phyloP scores from a whole-genome alignment of 2,888 invertebrate species.

The Melinopterus prodromus region DNA sequence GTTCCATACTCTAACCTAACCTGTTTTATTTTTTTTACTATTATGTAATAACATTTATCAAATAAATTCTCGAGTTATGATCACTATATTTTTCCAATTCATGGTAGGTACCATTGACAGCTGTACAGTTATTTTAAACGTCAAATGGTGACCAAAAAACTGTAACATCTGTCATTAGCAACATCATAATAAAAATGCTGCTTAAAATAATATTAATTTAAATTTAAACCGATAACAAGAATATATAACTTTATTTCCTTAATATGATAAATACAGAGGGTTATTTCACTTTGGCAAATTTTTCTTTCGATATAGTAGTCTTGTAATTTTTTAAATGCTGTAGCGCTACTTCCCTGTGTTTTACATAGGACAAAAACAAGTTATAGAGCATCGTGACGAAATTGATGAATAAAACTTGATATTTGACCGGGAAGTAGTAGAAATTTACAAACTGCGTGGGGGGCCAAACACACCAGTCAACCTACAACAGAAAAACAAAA shows the following conservation, averaged over 20 bases:
- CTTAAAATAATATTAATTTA: too few species aligned
- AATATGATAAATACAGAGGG: background rate
- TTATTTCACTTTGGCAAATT: background rate
- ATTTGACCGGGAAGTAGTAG: constrained; percentile 79
- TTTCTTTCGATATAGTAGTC: background rate
- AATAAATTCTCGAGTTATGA: too few species aligned
- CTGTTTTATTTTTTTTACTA: too few species aligned
- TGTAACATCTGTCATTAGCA: too few species aligned
- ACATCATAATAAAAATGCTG: too few species aligned
- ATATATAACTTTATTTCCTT: constrained; percentile 18
- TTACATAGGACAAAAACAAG: constrained; percentile 87
- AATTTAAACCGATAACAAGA: background rate
- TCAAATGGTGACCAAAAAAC: too few species aligned
- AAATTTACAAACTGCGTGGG: constrained; percentile 92
- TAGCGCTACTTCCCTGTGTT: constrained; percentile 65
- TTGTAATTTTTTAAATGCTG: constrained; percentile 22
- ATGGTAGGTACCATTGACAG: too few species aligned
- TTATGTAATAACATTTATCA: too few species aligned
- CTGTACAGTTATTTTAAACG: too few species aligned
- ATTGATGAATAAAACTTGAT: constrained; percentile 89
- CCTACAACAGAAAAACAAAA: constrained; percentile 60
- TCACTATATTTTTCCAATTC: too few species aligned
- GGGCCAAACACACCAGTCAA: constrained; percentile 92
- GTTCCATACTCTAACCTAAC: too few species aligned
- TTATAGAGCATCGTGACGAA: constrained; percentile 87